These are phyloP conservation scores for Epinotia nisella DNA, from an alignment of 2,888 invertebrate genomes.

Conservation along the genomic window DNA sequence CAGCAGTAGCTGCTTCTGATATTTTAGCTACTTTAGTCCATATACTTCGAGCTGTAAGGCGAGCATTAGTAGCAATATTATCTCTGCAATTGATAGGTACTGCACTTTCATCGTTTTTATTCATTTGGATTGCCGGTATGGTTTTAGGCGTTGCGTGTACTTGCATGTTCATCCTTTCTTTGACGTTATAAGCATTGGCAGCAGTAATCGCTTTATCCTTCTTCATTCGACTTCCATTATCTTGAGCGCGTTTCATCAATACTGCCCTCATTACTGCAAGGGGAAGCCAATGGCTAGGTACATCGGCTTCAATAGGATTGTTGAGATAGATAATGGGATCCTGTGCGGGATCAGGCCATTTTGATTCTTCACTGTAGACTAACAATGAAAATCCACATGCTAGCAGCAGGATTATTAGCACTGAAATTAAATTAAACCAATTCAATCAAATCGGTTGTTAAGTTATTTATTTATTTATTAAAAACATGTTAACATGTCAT, in stretches of 20 bases:
- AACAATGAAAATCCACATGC: slow-evolving; percentile 50
- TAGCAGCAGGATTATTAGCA: slow-evolving; percentile 54
- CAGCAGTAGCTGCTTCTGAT: neutral
- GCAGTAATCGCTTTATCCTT: neutral
- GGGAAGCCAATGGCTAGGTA: slow-evolving; percentile 65
- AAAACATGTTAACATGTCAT: too few relatives aligned
- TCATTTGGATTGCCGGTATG: neutral
- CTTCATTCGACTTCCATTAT: slow-evolving; percentile 1
- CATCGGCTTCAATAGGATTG: slow-evolving; percentile 63
- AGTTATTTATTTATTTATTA: too few relatives aligned
- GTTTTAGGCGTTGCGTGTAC: neutral
- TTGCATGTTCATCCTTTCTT: neutral
- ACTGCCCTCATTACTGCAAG: slow-evolving; percentile 51
- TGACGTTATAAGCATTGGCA: neutral
- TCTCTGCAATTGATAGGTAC: neutral
- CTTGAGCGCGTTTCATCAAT: slow-evolving; percentile 16
- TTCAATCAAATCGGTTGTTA: too few relatives aligned
- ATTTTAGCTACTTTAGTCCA: neutral
- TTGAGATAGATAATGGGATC: slow-evolving; percentile 56
- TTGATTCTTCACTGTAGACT: slow-evolving; percentile 47
- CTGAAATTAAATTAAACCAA: slow-evolving; percentile 52
- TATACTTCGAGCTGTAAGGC: neutral
- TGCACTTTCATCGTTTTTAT: neutral
- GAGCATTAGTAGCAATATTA: neutral
- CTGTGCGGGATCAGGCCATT: slow-evolving; percentile 51